phyloP scores from a whole-genome alignment of 2,797 vertebrate species.

The Lithobates pipiens region DNA sequence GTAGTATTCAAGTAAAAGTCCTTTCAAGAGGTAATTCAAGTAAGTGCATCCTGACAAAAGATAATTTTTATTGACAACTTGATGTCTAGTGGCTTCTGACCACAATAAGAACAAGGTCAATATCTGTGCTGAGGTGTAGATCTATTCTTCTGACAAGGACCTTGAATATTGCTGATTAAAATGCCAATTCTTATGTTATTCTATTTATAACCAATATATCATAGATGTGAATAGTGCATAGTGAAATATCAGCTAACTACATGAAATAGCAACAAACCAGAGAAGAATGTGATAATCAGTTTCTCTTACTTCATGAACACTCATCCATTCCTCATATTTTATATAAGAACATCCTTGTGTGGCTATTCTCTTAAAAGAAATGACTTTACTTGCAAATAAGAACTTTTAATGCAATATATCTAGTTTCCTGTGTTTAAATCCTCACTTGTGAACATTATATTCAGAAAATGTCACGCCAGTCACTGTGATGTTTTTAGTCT shows the following conservation, averaged over 20 bases:
- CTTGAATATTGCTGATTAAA: neutral
- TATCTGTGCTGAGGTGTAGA: neutral
- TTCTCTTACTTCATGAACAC: neutral
- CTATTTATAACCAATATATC: neutral
- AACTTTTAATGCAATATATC: too few relatives aligned
- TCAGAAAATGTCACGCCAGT: too few relatives aligned
- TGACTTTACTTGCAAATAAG: too few relatives aligned
- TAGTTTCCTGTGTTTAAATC: too few relatives aligned
- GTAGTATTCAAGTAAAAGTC: neutral
- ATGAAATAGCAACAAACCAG: neutral
- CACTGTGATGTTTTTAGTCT: too few relatives aligned
- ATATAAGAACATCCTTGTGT: neutral
- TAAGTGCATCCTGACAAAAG: neutral
- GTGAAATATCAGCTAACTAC: neutral
- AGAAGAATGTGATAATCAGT: too few relatives aligned
- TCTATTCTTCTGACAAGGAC: neutral
- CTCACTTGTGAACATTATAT: too few relatives aligned
- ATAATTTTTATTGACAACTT: constrained; percentile 22
- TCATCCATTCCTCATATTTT: neutral
- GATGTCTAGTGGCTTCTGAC: neutral
- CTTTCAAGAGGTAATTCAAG: neutral
- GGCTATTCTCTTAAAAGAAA: neutral
- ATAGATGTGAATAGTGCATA: neutral
- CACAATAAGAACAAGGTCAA: neutral
- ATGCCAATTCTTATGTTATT: neutral